Conservation (phyloP, 2,113 vertebrate genomes). For the Xiphophorus maculatus region DNA sequence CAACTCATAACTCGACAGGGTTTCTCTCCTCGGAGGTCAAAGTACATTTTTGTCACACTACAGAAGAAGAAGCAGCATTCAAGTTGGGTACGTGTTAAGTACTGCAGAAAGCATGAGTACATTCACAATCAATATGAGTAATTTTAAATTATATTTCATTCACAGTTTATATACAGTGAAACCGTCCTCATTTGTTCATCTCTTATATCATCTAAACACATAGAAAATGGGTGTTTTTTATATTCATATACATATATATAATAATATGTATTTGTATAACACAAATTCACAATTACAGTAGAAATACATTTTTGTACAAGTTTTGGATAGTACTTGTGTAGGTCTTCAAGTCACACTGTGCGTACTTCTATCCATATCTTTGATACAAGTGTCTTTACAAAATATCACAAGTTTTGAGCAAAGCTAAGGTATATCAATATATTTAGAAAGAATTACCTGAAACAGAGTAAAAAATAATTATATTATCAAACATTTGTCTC, state of each 20-base stretch:
- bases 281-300: conserved; percentile 98
- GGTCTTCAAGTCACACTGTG: conserved; percentile 81
- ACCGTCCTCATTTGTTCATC: conserved; percentile 72
- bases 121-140: conserved; percentile 97
- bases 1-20: conserved; percentile 82
- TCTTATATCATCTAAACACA: conserved; percentile 89
- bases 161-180: conserved; percentile 94
- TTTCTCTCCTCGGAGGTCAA: conserved; percentile 81
- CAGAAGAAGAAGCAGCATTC: conserved; percentile 95
- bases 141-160: conserved; percentile 88
- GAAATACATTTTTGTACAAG: conserved; percentile 92
- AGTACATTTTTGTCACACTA: conserved; percentile 89
- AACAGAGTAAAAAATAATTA: conserved; percentile 85
- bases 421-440: conserved; percentile 86
- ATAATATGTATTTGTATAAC: conserved; percentile 90
- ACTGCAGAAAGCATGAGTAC: conserved; percentile 95
- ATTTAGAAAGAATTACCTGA: conserved; percentile 86
- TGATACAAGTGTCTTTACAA: conserved; percentile 81
- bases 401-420: conserved; percentile 84
- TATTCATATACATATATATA: conserved; percentile 90
- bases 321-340: conserved; percentile 87
- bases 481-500: conserved; percentile 81
- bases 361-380: conserved; percentile 76
- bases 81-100: conserved; percentile 87
- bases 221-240: conserved; percentile 92